phyloP scores from a whole-genome alignment of 2,113 vertebrate species.

The Brienomyrus longianalis region DNA sequence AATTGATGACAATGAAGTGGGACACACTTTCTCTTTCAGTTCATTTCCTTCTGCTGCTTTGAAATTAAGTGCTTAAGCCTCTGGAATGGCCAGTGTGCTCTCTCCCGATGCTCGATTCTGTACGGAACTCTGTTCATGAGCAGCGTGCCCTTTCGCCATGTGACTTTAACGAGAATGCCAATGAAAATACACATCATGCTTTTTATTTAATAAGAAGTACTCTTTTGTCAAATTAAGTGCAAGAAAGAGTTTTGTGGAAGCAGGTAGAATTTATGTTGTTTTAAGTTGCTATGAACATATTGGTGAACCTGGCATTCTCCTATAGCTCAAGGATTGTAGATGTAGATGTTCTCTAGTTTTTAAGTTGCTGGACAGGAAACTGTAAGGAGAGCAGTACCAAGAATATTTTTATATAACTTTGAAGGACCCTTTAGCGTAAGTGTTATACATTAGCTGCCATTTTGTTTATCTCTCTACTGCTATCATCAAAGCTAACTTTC shows the following conservation, averaged over 20 bases:
- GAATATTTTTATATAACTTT: background rate
- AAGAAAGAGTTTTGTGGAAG: background rate
- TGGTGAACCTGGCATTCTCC: background rate
- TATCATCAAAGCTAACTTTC: background rate
- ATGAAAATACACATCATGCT: background rate
- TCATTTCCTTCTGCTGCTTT: conserved; percentile 1
- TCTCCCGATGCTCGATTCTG: background rate
- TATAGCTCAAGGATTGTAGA: background rate
- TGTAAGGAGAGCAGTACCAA: background rate
- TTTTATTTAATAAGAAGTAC: background rate
- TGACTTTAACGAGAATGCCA: background rate
- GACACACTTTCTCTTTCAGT: conserved; percentile 18
- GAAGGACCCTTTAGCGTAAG: background rate
- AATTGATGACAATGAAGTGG: conserved; percentile 23
- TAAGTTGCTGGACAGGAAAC: background rate
- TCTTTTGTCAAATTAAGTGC: background rate
- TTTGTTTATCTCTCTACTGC: background rate
- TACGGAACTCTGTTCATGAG: background rate
- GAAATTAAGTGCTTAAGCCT: conserved; percentile 23
- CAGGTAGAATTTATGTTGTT: background rate
- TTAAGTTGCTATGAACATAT: background rate
- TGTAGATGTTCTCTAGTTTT: background rate
- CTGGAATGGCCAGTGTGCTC: background rate
- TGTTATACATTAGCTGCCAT: background rate
- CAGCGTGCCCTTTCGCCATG: background rate